Evolutionary conservation across 2,888 invertebrate species (phyloP), one percentile per base, ranked within the genome.

Genomic region (Helobdella robusta): DNA sequence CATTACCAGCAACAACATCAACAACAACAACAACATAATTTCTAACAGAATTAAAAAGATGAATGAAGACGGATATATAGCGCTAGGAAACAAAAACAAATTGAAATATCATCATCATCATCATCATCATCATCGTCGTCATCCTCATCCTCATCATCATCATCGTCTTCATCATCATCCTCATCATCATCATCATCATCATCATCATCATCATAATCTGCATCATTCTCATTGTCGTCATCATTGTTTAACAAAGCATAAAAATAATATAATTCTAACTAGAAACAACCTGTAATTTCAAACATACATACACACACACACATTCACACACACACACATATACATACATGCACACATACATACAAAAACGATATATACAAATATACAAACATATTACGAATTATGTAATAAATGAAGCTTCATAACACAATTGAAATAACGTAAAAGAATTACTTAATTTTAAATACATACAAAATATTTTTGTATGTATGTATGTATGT

Each of bases 51-150:
- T 15, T 20, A 52, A 18, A 6, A 52, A 18, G 11, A n/a, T 52
- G 11, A n/a, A 18, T 6, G 6, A 18, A 11, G 6, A 18, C 11
- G 6, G 11, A 11, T 18, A 6, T 23, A 52, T 52, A 6, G 6
- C 20, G 6, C 52, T 18, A 18, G 6, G 25, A 5, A 6, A 60
- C 5, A 34, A n/a, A 36, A 28, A 61, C 18, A 30, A 46, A 8
- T 25, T 36, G 4, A 18, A 35, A 20, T 34, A 40, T 54, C 56
- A 36, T 36, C 35, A 23, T 20, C 54, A 36, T 28, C 56, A 34
- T 54, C 56, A 56, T 35, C 54, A 56, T 56, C 64, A 35, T 64
- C 64, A 36, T 54, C 52, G 4, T 54, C 64, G 50, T 62, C 62
- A 52, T 60, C 60, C 36, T 60, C 60, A 60, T 60, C 60, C 36